These are phyloP conservation scores for Trissoscelio sp. DNA, from an alignment of 2,888 invertebrate species.

Conservation along the genomic window DNA sequence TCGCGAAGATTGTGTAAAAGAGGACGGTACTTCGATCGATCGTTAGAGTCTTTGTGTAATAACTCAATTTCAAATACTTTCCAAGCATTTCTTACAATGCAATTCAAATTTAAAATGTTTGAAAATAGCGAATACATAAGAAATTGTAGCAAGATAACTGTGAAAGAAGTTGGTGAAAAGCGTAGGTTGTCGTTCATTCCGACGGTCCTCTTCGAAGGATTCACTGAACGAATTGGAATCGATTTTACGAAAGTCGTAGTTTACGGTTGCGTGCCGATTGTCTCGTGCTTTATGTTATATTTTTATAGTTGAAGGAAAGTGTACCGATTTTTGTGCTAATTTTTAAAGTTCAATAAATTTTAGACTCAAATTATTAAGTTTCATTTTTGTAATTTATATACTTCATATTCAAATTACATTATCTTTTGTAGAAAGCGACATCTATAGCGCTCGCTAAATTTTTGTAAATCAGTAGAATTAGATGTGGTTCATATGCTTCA, in stretches of 20 bases:
- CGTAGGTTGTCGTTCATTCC: constrained; percentile 77
- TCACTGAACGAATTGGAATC: constrained; percentile 74
- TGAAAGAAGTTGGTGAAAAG: constrained; percentile 50
- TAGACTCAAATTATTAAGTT: too few relatives aligned
- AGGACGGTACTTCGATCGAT: constrained; percentile 40
- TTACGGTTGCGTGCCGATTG: constrained; percentile 78
- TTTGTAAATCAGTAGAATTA: too few relatives aligned
- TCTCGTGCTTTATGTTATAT: constrained; percentile 70
- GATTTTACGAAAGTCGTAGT: constrained; percentile 76
- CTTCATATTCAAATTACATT: too few relatives aligned
- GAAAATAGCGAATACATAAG: not conserved
- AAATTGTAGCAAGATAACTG: not conserved
- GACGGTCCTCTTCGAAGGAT: constrained; percentile 75
- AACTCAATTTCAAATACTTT: not conserved
- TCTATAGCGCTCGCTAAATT: too few relatives aligned
- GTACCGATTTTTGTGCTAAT: too few relatives aligned
- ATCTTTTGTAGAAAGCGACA: too few relatives aligned
- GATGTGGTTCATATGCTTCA: too few relatives aligned
- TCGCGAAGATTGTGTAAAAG: not conserved
- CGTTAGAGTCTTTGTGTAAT: not conserved
- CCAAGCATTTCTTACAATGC: not conserved
- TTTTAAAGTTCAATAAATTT: too few relatives aligned
- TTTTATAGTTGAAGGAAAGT: constrained; percentile 57
- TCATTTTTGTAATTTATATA: too few relatives aligned
- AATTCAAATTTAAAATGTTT: constrained; percentile 6